Evolutionary conservation across 2,113 vertebrate genomes (phyloP).

Genomic region (Dasyurus viverrinus): DNA sequence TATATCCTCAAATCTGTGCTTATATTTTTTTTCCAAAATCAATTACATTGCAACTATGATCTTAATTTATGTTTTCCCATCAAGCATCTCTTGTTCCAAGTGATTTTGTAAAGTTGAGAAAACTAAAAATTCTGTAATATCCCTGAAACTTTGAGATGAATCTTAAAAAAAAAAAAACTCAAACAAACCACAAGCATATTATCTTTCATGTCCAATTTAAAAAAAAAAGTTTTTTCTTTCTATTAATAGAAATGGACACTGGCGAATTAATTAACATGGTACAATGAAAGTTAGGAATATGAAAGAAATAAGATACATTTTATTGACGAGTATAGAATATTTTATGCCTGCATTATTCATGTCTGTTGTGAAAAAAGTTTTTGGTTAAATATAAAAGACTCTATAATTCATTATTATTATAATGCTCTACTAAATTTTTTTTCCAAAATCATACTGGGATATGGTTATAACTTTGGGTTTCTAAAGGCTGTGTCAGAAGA

Average conservation of each 20-base stretch:
- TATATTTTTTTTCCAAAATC: background rate
- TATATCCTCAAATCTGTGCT: background rate
- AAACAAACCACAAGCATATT: slow-evolving; percentile 11
- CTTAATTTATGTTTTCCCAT: background rate
- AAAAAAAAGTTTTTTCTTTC: background rate
- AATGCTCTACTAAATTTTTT: background rate
- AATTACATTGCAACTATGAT: background rate
- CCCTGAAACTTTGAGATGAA: slow-evolving; percentile 39
- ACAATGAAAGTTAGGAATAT: background rate
- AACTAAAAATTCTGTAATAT: background rate
- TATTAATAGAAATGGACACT: background rate
- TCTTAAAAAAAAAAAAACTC: background rate
- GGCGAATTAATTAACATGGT: background rate
- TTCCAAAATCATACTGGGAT: background rate
- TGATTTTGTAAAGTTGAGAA: background rate
- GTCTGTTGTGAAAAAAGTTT: background rate
- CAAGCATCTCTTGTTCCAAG: background rate
- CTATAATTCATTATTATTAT: background rate
- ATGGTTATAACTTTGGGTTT: background rate
- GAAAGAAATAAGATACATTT: background rate
- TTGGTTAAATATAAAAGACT: background rate
- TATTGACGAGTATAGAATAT: background rate
- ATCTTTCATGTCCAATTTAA: background rate
- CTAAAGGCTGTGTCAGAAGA: background rate
- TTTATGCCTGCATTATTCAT: background rate